Conservation (phyloP, 1,140 invertebrate species). For the Anadara kagoshimensis region DNA sequence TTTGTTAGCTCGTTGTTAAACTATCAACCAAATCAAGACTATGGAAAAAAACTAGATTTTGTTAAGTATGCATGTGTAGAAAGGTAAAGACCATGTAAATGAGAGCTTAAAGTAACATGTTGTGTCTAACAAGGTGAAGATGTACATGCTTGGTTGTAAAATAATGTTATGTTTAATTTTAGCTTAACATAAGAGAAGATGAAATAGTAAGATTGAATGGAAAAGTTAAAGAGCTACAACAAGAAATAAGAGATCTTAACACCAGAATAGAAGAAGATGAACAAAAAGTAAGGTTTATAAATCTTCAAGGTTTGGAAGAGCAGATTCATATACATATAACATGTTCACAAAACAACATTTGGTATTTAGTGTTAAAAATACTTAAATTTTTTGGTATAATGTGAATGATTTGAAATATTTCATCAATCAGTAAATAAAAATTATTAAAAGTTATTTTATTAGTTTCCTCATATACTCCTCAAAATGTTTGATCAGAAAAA, state of each 20-base stretch:
- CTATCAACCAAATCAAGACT: too few relatives aligned
- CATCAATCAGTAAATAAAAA: too few relatives aligned
- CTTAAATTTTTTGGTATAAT: too few relatives aligned
- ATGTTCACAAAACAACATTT: too few relatives aligned
- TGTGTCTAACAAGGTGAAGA: not conserved
- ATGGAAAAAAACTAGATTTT: too few relatives aligned
- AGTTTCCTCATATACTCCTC: not conserved
- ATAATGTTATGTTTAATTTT: constrained; percentile 19
- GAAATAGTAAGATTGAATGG: constrained; percentile 63
- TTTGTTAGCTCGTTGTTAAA: too few relatives aligned
- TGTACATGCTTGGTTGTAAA: not conserved
- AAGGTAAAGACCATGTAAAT: not conserved
- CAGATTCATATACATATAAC: too few relatives aligned
- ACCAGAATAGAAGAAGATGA: constrained; percentile 54
- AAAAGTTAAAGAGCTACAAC: constrained; percentile 67
- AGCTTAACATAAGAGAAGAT: constrained; percentile 67
- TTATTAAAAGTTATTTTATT: not conserved
- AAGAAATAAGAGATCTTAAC: constrained; percentile 60
- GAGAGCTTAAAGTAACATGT: not conserved
- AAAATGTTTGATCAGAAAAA: not conserved
- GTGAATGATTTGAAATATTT: too few relatives aligned
- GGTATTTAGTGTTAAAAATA: too few relatives aligned
- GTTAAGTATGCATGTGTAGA: too few relatives aligned
- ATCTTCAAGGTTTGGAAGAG: not conserved
- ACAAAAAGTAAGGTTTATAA: constrained; percentile 48